Evolutionary conservation across 2,888 invertebrate genomes (phyloP).

Genomic region (Synanthedon formicaeformis): DNA sequence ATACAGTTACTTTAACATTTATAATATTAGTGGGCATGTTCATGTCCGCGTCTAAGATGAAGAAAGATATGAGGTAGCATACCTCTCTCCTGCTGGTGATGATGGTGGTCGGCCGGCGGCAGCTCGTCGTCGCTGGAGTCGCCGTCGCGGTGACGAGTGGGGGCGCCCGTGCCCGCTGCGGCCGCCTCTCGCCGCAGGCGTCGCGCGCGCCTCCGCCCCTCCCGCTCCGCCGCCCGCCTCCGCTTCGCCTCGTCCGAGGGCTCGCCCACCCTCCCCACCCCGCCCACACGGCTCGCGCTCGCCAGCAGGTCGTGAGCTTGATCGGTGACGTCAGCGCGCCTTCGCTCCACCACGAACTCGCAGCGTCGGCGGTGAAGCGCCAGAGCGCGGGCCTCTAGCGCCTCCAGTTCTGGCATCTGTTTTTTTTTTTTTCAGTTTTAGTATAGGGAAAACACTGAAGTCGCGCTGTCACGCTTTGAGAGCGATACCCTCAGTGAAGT

Average conservation of each 20-base stretch:
- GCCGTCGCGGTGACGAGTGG: slow-evolving; percentile 84
- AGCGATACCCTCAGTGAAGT: no score
- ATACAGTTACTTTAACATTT: no score
- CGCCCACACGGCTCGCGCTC: slow-evolving; percentile 21
- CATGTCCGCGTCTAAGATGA: no score
- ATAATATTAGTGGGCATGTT: no score
- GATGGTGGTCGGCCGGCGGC: slow-evolving; percentile 80
- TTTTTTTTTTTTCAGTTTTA: not conserved
- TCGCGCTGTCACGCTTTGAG: no score
- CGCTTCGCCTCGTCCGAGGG: slow-evolving; percentile 78
- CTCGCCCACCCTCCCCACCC: slow-evolving; percentile 26
- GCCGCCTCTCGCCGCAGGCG: slow-evolving; percentile 81
- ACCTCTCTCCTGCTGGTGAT: slow-evolving; percentile 54
- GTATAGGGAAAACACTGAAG: no score
- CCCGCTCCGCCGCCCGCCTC: slow-evolving; percentile 89
- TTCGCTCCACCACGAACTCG: slow-evolving; percentile 81
- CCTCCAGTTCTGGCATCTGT: slow-evolving; percentile 77
- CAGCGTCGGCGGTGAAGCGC: slow-evolving; percentile 79
- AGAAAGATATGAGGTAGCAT: not conserved
- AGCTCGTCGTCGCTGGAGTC: slow-evolving; percentile 98
- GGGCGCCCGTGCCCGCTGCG: slow-evolving; percentile 36
- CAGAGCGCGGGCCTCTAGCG: slow-evolving; percentile 83
- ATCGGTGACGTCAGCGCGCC: slow-evolving; percentile 93
- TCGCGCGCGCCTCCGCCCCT: slow-evolving; percentile 90
- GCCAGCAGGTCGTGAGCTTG: slow-evolving; percentile 92